phyloP scores from a whole-genome alignment of 2,888 invertebrate genomes.

The Deilephila porcellus region DNA sequence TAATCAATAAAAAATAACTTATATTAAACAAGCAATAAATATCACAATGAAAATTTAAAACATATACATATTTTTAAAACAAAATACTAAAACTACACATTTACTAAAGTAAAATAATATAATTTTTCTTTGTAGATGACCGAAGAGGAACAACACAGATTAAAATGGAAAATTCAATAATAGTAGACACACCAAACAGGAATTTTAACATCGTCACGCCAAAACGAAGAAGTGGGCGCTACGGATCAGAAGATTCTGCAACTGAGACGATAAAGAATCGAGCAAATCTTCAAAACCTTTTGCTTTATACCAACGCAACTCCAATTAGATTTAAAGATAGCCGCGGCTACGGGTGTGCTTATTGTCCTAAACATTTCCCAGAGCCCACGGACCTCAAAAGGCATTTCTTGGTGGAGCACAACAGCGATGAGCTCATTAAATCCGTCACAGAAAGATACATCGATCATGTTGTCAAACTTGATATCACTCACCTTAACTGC shows the following conservation, averaged over 20 bases:
- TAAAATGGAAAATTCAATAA: slow-evolving; percentile 17
- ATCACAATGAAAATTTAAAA: neutral
- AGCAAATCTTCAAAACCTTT: slow-evolving; percentile 50
- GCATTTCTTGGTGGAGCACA: slow-evolving; percentile 45
- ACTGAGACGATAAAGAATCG: slow-evolving; percentile 24
- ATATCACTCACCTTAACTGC: slow-evolving; percentile 36
- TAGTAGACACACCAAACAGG: neutral
- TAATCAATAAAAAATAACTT: too few relatives aligned
- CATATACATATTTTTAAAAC: neutral
- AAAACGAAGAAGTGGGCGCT: slow-evolving; percentile 14
- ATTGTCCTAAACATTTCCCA: slow-evolving; percentile 52
- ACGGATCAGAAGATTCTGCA: neutral
- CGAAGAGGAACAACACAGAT: slow-evolving; percentile 10
- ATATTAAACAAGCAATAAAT: too few relatives aligned
- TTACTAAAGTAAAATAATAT: slow-evolving; percentile 5
- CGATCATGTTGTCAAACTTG: slow-evolving; percentile 36
- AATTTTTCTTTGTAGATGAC: slow-evolving; percentile 46
- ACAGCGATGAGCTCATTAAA: slow-evolving; percentile 31
- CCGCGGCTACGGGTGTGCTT: slow-evolving; percentile 57
- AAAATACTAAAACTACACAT: slow-evolving; percentile 2
- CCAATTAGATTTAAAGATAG: slow-evolving; percentile 53
- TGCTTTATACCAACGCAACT: slow-evolving; percentile 59
- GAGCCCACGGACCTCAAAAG: slow-evolving; percentile 55
- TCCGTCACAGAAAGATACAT: slow-evolving; percentile 21
- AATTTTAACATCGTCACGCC: neutral